Conservation (phyloP, 2,797 vertebrate genomes). For the Babyrousa celebensis region DNA sequence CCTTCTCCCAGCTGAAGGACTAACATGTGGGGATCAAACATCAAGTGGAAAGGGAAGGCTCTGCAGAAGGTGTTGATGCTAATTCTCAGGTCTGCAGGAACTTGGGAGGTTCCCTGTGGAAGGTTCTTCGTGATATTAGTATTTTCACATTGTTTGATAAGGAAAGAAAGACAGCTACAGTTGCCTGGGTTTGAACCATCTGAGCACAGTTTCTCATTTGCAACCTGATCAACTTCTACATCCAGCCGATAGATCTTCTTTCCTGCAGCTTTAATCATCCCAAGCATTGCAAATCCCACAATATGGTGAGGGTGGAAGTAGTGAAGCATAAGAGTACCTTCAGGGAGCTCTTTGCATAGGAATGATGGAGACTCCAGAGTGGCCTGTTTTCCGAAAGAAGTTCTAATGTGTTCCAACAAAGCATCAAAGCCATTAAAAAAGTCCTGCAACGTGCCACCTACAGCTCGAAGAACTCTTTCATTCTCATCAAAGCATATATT, state of each 20-base stretch:
- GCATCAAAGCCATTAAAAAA: conserved; percentile 99
- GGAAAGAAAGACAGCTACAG: conserved; percentile 94
- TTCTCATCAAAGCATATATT: conserved; percentile 98
- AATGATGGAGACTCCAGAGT: conserved; percentile 98
- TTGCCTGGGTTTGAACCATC: conserved; percentile 93
- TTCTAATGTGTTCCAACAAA: conserved; percentile 98
- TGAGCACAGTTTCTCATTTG: conserved; percentile 92
- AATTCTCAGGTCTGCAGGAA: conserved; percentile 96
- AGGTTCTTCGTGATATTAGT: conserved; percentile 90
- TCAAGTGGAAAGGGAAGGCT: conserved; percentile 98
- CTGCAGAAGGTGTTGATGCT: conserved; percentile 98
- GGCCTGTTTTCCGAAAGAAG: conserved; percentile 96
- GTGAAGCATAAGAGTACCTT: conserved; percentile 95
- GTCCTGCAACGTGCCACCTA: conserved; percentile 98
- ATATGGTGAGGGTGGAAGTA: conserved; percentile 97
- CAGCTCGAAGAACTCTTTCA: conserved; percentile 97
- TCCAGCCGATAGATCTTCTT: conserved; percentile 96
- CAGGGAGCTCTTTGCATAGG: conserved; percentile 97
- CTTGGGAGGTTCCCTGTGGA: conserved; percentile 93
- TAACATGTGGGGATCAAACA: conserved; percentile 97
- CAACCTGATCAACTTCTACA: conserved; percentile 96
- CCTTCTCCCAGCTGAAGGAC: conserved; percentile 98
- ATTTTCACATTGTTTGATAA: conserved; percentile 93
- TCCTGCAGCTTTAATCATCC: conserved; percentile 97
- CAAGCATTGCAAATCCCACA: conserved; percentile 97